These are phyloP conservation scores for Paragorgia papillata DNA, from an alignment of 92 coral and sea anemone species.

Conservation along the genomic window DNA sequence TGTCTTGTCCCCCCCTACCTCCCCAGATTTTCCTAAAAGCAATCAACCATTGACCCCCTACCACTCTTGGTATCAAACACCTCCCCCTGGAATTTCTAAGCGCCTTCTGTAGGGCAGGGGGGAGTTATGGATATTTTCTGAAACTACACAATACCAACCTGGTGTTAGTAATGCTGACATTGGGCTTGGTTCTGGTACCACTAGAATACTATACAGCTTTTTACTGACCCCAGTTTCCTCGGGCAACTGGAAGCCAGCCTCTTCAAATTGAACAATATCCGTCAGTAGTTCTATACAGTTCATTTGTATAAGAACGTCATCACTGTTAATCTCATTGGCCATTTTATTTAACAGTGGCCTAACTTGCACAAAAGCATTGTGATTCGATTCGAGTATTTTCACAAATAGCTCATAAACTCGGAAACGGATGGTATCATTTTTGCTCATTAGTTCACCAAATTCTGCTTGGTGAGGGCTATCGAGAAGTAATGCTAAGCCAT, in stretches of 20 bases:
- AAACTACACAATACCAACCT: constrained; percentile 64
- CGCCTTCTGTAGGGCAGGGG: too few relatives aligned
- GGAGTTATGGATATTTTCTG: too few relatives aligned
- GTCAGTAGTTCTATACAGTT: constrained; percentile 88
- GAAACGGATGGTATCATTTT: constrained; percentile 76
- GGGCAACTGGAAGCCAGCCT: constrained; percentile 68
- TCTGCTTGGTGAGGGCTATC: constrained; percentile 77
- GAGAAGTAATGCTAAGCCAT: constrained; percentile 79
- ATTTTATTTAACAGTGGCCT: constrained; percentile 70
- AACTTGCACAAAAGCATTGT: constrained; percentile 59
- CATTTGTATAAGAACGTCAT: constrained; percentile 80
- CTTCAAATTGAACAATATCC: constrained; percentile 67
- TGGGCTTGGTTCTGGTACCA: constrained; percentile 67
- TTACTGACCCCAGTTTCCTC: constrained; percentile 71
- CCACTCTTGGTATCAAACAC: too few relatives aligned
- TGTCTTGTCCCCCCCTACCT: too few relatives aligned
- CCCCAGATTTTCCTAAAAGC: too few relatives aligned
- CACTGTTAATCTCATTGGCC: constrained; percentile 76
- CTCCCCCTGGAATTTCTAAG: too few relatives aligned
- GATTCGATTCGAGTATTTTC: constrained; percentile 63
- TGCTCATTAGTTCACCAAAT: constrained; percentile 65
- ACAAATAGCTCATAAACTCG: constrained; percentile 84
- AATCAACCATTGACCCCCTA: too few relatives aligned
- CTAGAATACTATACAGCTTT: constrained; percentile 70
- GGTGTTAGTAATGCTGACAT: constrained; percentile 75